Evolutionary conservation across 2,888 invertebrate genomes (phyloP).

Genomic region (Plagodis dolabraria): DNA sequence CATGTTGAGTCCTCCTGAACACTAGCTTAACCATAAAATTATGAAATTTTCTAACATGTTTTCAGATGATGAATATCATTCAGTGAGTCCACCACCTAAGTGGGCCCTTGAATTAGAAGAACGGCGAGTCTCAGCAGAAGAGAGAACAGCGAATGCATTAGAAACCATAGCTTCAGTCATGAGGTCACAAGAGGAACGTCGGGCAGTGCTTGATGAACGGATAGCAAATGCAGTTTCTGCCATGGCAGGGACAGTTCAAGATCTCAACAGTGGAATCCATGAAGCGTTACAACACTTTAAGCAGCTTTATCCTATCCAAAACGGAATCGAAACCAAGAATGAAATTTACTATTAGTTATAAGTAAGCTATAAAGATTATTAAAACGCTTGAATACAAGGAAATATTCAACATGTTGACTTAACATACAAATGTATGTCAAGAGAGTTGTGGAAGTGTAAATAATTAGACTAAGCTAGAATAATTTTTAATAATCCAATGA

Average conservation of each 20-base stretch:
- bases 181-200: constrained; percentile 63
- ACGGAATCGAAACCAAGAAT: constrained; percentile 54
- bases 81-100: constrained; percentile 65
- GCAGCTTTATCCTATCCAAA: constrained; percentile 49
- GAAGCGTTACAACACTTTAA: constrained; percentile 61
- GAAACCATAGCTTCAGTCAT: constrained; percentile 64
- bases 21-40: too few species aligned
- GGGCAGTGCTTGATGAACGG: constrained; percentile 58
- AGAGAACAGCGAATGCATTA: constrained; percentile 68
- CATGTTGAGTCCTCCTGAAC: too few species aligned
- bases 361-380: constrained; percentile 12
- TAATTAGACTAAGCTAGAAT: neutral
- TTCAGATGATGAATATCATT: constrained; percentile 54
- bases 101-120: constrained; percentile 74
- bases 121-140: constrained; percentile 67
- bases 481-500: neutral
- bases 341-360: constrained; percentile 49
- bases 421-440: too few species aligned
- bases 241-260: constrained; percentile 66
- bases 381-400: too few species aligned
- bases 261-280: constrained; percentile 64
- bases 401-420: too few species aligned
- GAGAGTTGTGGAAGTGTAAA: too few species aligned
- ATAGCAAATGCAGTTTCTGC: constrained; percentile 62
- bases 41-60: constrained; percentile 9